phyloP scores from a whole-genome alignment of 2,888 invertebrate species.

The Thecophora atra region DNA sequence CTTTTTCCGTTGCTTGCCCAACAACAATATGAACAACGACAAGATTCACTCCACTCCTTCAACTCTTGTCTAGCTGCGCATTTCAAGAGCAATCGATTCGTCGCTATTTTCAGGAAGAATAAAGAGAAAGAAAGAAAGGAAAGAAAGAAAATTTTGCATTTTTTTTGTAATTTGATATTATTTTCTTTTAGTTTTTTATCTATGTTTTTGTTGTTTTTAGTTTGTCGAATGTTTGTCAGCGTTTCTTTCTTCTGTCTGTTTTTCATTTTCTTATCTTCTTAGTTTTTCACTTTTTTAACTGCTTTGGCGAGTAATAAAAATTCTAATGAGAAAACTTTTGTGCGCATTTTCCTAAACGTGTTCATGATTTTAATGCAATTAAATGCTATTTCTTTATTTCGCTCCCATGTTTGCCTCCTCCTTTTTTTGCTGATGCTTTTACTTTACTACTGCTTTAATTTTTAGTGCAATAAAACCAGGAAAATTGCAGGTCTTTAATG shows the following conservation, averaged over 20 bases:
- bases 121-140: too few relatives aligned
- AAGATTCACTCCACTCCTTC: neutral
- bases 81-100: slow-evolving; percentile 8
- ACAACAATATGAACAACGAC: neutral
- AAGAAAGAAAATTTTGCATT: neutral
- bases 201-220: neutral
- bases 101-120: neutral
- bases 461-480: too few relatives aligned
- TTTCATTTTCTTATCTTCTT: neutral
- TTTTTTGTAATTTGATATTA: neutral
- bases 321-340: slow-evolving; percentile 36
- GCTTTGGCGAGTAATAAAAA: slow-evolving; percentile 26
- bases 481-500: too few relatives aligned
- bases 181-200: neutral
- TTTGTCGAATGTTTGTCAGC: neutral
- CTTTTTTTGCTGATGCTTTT: neutral
- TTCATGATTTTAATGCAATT: slow-evolving; percentile 17
- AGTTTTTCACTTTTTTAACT: neutral
- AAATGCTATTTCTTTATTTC: neutral
- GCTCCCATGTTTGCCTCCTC: neutral
- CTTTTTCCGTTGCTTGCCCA: neutral
- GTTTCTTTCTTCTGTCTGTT: neutral
- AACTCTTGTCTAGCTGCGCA: neutral
- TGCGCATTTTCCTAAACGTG: slow-evolving; percentile 15
- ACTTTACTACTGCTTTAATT: neutral